Evolutionary conservation across 2,888 invertebrate genomes (phyloP).

Genomic region (Linnaemya tessellans): DNA sequence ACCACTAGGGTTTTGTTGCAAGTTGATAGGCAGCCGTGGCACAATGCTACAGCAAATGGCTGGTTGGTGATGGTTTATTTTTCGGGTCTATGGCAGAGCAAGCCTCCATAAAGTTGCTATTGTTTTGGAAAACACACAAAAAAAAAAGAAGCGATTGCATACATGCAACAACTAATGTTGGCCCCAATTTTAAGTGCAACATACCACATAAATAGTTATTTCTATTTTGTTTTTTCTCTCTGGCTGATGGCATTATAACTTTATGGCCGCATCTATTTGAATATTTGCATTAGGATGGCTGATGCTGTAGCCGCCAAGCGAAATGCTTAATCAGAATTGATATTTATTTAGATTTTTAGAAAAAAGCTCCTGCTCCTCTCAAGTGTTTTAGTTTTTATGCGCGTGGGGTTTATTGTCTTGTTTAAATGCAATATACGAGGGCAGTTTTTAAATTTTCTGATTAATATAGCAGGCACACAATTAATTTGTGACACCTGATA

Average conservation of each 20-base stretch:
- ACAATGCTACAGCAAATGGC: background rate
- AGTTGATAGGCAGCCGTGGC: slow-evolving; percentile 10
- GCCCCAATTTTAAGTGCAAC: slow-evolving; percentile 65
- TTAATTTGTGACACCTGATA: background rate
- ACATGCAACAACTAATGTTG: slow-evolving; percentile 60
- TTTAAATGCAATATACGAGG: slow-evolving; percentile 14
- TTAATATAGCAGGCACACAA: background rate
- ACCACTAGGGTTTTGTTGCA: slow-evolving; percentile 41
- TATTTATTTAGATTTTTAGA: slow-evolving; percentile 69
- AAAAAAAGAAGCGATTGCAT: background rate
- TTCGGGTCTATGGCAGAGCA: slow-evolving; percentile 28
- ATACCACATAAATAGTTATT: slow-evolving; percentile 56
- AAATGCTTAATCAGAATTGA: slow-evolving; percentile 66
- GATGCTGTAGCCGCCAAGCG: slow-evolving; percentile 20
- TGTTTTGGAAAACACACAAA: slow-evolving; percentile 12
- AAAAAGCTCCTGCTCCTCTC: slow-evolving; percentile 50
- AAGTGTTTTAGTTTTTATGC: slow-evolving; percentile 29
- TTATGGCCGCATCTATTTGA: slow-evolving; percentile 54
- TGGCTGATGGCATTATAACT: slow-evolving; percentile 50
- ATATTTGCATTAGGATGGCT: slow-evolving; percentile 43
- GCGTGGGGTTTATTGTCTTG: slow-evolving; percentile 33
- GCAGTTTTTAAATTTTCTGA: background rate
- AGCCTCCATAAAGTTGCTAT: slow-evolving; percentile 40
- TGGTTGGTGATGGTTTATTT: slow-evolving; percentile 25
- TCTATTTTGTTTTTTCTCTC: slow-evolving; percentile 7